Evolutionary conservation across 1,140 invertebrate genomes (phyloP).

Genomic region (Zaprionus lachaisei): DNA sequence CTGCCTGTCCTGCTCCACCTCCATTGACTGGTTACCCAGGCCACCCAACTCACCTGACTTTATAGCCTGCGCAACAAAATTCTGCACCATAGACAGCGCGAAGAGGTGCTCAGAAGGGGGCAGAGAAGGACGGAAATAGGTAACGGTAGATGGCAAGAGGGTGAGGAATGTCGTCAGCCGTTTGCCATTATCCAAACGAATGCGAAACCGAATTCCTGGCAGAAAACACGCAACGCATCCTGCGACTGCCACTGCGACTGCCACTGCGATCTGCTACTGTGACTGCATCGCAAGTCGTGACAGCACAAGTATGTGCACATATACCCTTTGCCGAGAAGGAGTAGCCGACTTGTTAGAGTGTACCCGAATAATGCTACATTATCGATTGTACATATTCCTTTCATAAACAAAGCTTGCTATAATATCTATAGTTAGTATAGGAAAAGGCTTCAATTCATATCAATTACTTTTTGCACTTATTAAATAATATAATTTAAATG

Average conservation of each 20-base stretch:
- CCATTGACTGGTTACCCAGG: constrained; percentile 14
- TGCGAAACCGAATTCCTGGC: constrained; percentile 77
- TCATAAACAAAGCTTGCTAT: too few relatives aligned
- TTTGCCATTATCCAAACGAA: constrained; percentile 72
- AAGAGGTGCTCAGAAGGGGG: constrained; percentile 5
- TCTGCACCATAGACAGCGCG: constrained; percentile 56
- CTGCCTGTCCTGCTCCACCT: background rate
- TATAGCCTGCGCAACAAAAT: constrained; percentile 72
- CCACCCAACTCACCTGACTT: constrained; percentile 58
- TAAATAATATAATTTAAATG: background rate
- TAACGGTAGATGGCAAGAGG: background rate
- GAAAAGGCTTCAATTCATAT: background rate
- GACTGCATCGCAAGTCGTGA: constrained; percentile 18
- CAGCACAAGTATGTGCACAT: background rate
- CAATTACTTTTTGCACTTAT: too few relatives aligned
- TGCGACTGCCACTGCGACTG: constrained; percentile 47
- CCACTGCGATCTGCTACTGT: constrained; percentile 20
- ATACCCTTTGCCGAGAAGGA: background rate
- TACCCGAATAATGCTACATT: background rate
- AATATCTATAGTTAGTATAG: background rate
- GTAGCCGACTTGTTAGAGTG: background rate
- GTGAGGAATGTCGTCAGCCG: constrained; percentile 31
- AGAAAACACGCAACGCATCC: constrained; percentile 74
- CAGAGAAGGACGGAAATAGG: background rate
- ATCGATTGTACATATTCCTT: background rate